phyloP scores from a whole-genome alignment of 2,113 vertebrate genomes.

The Cervus canadensis region DNA sequence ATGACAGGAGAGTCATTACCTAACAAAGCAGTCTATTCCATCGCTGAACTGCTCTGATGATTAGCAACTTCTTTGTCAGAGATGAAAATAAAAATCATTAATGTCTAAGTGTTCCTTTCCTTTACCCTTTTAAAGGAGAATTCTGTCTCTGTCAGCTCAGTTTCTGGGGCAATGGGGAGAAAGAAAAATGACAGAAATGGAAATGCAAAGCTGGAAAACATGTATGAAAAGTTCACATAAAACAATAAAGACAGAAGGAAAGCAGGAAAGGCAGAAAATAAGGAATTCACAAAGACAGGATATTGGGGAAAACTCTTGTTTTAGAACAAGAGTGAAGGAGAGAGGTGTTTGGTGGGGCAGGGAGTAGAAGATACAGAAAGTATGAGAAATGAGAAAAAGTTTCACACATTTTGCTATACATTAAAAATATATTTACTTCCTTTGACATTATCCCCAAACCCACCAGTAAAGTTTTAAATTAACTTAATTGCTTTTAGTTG shows the following conservation, averaged over 20 bases:
- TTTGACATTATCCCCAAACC: constrained; percentile 32
- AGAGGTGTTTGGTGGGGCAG: neutral
- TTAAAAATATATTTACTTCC: constrained; percentile 37
- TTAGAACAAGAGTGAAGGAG: neutral
- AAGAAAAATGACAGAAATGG: neutral
- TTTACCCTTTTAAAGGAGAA: neutral
- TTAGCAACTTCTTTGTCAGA: neutral
- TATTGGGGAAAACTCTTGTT: neutral
- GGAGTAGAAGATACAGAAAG: neutral
- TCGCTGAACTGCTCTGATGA: neutral
- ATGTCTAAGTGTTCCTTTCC: neutral
- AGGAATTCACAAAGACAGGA: neutral
- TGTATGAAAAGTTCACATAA: neutral
- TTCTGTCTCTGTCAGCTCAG: neutral
- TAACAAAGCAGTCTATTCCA: neutral
- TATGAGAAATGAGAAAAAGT: neutral
- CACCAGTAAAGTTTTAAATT: constrained; percentile 45
- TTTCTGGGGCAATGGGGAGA: neutral
- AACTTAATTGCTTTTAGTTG: constrained; percentile 41
- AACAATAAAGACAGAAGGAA: neutral
- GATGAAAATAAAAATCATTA: neutral
- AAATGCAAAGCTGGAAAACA: neutral
- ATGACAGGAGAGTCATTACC: neutral
- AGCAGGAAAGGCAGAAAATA: neutral
- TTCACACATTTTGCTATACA: neutral